phyloP scores from a whole-genome alignment of 1,140 invertebrate genomes.

The Drosophila malerkotliana region DNA sequence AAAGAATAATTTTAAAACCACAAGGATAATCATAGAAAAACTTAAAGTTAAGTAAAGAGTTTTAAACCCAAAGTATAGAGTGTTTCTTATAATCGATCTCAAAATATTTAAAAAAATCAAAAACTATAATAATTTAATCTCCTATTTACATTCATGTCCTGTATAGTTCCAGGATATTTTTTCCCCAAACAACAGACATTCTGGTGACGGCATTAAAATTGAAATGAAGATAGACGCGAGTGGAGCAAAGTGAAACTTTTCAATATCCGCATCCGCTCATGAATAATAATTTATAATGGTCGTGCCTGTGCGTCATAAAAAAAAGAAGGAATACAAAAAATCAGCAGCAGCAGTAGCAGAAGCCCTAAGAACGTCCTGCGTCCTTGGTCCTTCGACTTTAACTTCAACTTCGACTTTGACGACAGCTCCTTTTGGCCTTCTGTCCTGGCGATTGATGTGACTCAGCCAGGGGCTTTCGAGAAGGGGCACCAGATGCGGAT shows the following conservation, averaged over 20 bases:
- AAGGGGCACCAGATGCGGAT: background rate
- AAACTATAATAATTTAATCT: too few relatives aligned
- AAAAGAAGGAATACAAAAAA: background rate
- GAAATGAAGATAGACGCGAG: slow-evolving; percentile 73
- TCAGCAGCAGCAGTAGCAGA: background rate
- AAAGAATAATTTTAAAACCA: background rate
- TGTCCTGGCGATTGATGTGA: slow-evolving; percentile 45
- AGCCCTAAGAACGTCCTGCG: slow-evolving; percentile 6
- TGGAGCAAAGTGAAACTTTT: slow-evolving; percentile 74
- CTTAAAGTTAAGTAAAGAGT: background rate
- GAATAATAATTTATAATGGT: slow-evolving; percentile 82
- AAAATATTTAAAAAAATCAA: too few relatives aligned
- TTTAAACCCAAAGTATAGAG: too few relatives aligned
- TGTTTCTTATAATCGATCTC: too few relatives aligned
- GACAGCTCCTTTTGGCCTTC: slow-evolving; percentile 38
- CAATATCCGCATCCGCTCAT: slow-evolving; percentile 81
- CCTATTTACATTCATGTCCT: too few relatives aligned
- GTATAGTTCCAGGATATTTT: slow-evolving; percentile 13
- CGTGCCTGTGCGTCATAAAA: slow-evolving; percentile 57
- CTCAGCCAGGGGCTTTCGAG: slow-evolving; percentile 24
- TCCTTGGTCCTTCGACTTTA: slow-evolving; percentile 4
- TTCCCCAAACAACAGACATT: slow-evolving; percentile 29
- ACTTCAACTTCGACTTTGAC: slow-evolving; percentile 27
- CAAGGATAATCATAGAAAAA: slow-evolving; percentile 19
- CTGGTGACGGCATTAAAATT: slow-evolving; percentile 66